Conservation (phyloP, 2,113 vertebrate species). For the Oostethus manadensis region DNA sequence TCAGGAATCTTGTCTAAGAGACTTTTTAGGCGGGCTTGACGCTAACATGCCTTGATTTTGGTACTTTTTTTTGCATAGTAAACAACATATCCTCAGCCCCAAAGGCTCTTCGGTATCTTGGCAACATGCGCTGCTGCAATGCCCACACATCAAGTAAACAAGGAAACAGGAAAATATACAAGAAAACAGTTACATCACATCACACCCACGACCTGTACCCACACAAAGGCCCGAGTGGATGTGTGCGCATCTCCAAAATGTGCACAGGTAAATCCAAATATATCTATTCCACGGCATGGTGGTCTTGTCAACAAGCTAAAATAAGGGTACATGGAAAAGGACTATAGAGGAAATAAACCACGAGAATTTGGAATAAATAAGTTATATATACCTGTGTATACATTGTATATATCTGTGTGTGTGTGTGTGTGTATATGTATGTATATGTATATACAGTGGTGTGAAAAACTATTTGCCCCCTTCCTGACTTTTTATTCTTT, state of each 20-base stretch:
- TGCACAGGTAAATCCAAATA: slow-evolving; percentile 8
- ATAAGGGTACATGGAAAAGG: not conserved
- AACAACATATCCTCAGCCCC: slow-evolving; percentile 24
- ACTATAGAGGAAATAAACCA: not conserved
- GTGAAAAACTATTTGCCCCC: no score
- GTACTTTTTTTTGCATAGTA: slow-evolving; percentile 12
- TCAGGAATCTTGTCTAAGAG: not conserved
- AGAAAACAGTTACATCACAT: slow-evolving; percentile 44
- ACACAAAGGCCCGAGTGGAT: slow-evolving; percentile 4
- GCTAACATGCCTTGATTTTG: not conserved
- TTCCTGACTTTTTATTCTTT: no score
- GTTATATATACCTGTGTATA: no score
- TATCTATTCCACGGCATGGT: not conserved
- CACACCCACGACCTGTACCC: slow-evolving; percentile 27
- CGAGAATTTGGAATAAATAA: no score
- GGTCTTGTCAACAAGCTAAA: not conserved
- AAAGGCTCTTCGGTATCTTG: slow-evolving; percentile 39
- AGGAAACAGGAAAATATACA: slow-evolving; percentile 48
- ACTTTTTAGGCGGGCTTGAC: not conserved
- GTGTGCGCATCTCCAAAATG: slow-evolving; percentile 3
- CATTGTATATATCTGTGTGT: no score
- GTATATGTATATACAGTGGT: no score
- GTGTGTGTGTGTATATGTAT: no score
- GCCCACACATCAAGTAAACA: slow-evolving; percentile 58
- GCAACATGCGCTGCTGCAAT: slow-evolving; percentile 39